A percentile compares a stretch with the other conserved stretches of the same genome.
phyloP scores from a whole-genome alignment of 2,797 vertebrate genomes.

The Sebastes jordani region DNA sequence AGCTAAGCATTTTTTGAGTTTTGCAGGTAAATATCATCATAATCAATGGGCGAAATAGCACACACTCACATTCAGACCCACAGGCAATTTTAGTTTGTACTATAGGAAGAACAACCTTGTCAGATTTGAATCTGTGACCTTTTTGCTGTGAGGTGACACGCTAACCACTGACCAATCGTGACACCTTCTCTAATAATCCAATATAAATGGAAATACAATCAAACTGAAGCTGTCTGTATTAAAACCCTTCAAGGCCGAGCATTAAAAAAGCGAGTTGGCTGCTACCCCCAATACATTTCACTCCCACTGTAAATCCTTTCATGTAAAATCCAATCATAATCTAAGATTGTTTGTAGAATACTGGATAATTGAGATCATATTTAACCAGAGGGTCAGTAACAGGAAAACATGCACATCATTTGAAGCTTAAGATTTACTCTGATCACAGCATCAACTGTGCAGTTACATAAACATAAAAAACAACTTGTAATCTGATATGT shows the following conservation, averaged over 20 bases:
- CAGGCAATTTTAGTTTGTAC: neutral
- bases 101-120: neutral
- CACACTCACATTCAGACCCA: neutral
- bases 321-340: slow-evolving; percentile 43
- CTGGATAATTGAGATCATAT: slow-evolving; percentile 32
- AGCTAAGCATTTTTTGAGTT: neutral
- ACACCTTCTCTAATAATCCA: slow-evolving; percentile 29
- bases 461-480: slow-evolving; percentile 44
- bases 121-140: neutral
- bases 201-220: slow-evolving; percentile 39
- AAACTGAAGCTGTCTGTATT: slow-evolving; percentile 17
- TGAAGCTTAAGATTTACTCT: slow-evolving; percentile 35
- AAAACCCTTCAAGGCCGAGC: slow-evolving; percentile 21
- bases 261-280: slow-evolving; percentile 22
- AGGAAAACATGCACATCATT: slow-evolving; percentile 7
- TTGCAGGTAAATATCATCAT: neutral
- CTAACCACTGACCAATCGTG: slow-evolving; percentile 6
- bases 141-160: neutral
- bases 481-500: slow-evolving; percentile 23
- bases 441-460: slow-evolving; percentile 29
- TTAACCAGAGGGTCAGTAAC: slow-evolving; percentile 10
- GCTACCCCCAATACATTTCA: slow-evolving; percentile 1
- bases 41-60: neutral
- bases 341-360: slow-evolving; percentile 24
- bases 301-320: slow-evolving; percentile 26